phyloP scores from a whole-genome alignment of 2,797 vertebrate genomes.

The Poeciliopsis gracilis region DNA sequence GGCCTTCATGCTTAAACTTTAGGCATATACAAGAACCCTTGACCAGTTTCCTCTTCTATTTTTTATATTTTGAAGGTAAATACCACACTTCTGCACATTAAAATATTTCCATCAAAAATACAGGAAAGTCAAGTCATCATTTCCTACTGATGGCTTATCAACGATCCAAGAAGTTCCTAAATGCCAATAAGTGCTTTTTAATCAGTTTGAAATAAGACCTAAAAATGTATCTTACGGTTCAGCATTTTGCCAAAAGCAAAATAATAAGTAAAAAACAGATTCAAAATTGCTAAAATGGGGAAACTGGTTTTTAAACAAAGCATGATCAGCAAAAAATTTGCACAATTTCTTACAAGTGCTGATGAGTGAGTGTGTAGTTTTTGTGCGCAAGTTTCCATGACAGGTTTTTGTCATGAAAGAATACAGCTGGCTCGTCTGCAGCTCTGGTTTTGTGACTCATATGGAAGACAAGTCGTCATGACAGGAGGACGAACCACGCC shows the following conservation, averaged over 20 bases:
- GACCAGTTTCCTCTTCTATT: slow-evolving; percentile 19
- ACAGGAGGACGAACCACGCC: slow-evolving; percentile 77
- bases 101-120: background rate
- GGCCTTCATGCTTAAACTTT: slow-evolving; percentile 49
- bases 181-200: slow-evolving; percentile 27
- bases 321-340: background rate
- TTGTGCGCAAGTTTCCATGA: slow-evolving; percentile 8
- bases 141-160: background rate
- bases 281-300: background rate
- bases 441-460: slow-evolving; percentile 39
- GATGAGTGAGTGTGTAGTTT: background rate
- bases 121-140: background rate
- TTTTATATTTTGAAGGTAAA: background rate
- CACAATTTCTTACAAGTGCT: background rate
- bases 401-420: slow-evolving; percentile 15
- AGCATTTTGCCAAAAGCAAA: background rate
- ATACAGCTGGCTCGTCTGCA: background rate
- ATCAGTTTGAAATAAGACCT: slow-evolving; percentile 45
- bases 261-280: background rate
- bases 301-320: background rate
- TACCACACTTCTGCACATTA: background rate
- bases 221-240: slow-evolving; percentile 9
- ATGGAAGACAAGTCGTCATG: slow-evolving; percentile 78
- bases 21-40: slow-evolving; percentile 47
- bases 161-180: background rate